Evolutionary conservation across 1,140 invertebrate genomes (phyloP).

Genomic region (Zaprionus ornatus): DNA sequence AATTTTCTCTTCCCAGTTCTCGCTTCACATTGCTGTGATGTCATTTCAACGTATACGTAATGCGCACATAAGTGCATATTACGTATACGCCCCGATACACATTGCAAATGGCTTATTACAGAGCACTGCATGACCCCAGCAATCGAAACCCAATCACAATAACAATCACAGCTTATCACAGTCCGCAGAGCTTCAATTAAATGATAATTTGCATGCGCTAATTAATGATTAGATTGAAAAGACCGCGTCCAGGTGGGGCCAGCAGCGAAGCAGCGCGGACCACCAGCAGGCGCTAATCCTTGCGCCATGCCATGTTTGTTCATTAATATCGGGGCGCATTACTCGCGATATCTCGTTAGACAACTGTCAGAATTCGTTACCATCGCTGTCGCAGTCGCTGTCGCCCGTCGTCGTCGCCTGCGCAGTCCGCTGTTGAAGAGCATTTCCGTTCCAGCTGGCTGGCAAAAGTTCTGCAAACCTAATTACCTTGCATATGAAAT

Average conservation of each 20-base stretch:
- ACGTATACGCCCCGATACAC: slow-evolving; percentile 51
- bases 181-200: slow-evolving; percentile 56
- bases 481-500: slow-evolving; percentile 77
- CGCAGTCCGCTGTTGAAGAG: background rate
- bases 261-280: background rate
- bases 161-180: slow-evolving; percentile 25
- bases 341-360: slow-evolving; percentile 68
- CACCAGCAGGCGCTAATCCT: slow-evolving; percentile 54
- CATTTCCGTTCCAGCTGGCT: slow-evolving; percentile 65
- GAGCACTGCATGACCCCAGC: background rate
- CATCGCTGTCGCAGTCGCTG: slow-evolving; percentile 21
- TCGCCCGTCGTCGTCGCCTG: background rate
- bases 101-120: background rate
- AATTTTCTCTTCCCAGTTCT: background rate
- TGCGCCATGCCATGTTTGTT: slow-evolving; percentile 55
- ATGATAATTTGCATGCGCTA: slow-evolving; percentile 74
- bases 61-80: slow-evolving; percentile 12
- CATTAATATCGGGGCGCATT: slow-evolving; percentile 58
- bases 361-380: slow-evolving; percentile 79
- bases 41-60: slow-evolving; percentile 28
- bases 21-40: background rate
- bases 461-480: slow-evolving; percentile 61
- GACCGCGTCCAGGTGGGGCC: background rate
- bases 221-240: slow-evolving; percentile 55
- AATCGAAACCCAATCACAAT: background rate